These are phyloP conservation scores for Alitta virens DNA, from an alignment of 2,888 invertebrate genomes.

Conservation along the genomic window DNA sequence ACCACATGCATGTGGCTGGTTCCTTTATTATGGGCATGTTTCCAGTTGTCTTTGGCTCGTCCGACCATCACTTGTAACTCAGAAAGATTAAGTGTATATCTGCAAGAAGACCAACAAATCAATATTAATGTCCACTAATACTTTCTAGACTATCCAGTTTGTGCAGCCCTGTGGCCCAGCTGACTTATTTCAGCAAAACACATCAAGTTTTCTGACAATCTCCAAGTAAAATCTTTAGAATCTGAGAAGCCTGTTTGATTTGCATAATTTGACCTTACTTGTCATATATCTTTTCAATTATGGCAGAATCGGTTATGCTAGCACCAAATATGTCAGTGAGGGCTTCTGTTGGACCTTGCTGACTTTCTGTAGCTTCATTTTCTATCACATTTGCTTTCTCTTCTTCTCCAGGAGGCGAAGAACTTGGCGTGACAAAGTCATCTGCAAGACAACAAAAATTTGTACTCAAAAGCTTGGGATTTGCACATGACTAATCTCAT, in stretches of 20 bases:
- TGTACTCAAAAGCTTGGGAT: no score
- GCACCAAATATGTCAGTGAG: conserved; percentile 35
- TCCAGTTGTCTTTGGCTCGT: conserved; percentile 84
- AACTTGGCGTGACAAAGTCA: conserved; percentile 58
- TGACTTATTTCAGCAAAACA: background rate
- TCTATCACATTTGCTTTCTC: conserved; percentile 25
- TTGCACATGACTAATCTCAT: no score
- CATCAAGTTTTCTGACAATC: background rate
- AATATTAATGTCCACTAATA: no score
- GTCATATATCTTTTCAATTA: conserved; percentile 74
- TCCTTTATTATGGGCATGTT: conserved; percentile 80
- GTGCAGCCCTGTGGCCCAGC: no score
- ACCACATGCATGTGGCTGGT: conserved; percentile 83
- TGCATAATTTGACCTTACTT: no score
- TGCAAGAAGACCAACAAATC: conserved; percentile 26
- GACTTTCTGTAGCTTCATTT: conserved; percentile 2
- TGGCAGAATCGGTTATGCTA: conserved; percentile 34
- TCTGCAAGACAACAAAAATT: no score
- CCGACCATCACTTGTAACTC: conserved; percentile 85
- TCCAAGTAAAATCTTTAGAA: no score
- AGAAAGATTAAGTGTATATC: conserved; percentile 69
- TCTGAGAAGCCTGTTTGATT: no score
- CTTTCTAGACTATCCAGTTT: no score
- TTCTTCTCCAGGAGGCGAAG: conserved; percentile 51
- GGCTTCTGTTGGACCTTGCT: background rate